phyloP scores from a whole-genome alignment of 53 echinoderm and acorn worm genomes.

The Hippasteria phrygiana region DNA sequence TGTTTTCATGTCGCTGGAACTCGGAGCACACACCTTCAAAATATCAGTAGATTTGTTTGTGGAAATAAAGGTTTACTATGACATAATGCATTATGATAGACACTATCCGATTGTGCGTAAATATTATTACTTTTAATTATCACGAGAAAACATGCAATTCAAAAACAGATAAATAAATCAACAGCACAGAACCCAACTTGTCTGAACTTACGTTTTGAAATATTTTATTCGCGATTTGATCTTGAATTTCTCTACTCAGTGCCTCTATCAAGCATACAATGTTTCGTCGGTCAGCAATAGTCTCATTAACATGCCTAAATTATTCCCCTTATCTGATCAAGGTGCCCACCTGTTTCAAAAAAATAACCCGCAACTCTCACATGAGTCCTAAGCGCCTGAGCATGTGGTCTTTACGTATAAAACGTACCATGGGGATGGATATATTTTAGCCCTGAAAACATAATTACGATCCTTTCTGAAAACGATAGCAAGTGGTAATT shows the following conservation, averaged over 20 bases:
- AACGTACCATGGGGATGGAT: constrained; percentile 22
- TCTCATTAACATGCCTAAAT: constrained; percentile 30
- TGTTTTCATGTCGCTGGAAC: neutral
- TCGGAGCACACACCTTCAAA: neutral
- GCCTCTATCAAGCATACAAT: neutral
- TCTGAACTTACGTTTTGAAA: too few relatives aligned
- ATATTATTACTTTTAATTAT: neutral
- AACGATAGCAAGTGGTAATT: constrained; percentile 35
- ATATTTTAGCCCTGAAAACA: constrained; percentile 24
- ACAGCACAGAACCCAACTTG: neutral
- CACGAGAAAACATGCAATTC: neutral
- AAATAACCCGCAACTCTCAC: neutral
- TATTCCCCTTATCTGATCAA: neutral
- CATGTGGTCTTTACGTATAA: neutral
- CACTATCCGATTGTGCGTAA: neutral
- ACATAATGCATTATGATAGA: neutral
- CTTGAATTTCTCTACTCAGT: neutral
- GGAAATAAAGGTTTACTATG: neutral
- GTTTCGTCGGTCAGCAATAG: neutral
- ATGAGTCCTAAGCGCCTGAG: neutral
- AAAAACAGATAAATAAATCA: neutral
- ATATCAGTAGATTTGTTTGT: constrained; percentile 3
- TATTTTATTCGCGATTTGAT: neutral
- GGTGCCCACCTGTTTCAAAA: constrained; percentile 24
- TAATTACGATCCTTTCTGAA: constrained; percentile 49